A percentile compares a stretch with the other conserved stretches of the same genome.
These are phyloP conservation scores for Bostrychus sinensis DNA, from an alignment of 2,113 vertebrate species.

Conservation along the genomic window DNA sequence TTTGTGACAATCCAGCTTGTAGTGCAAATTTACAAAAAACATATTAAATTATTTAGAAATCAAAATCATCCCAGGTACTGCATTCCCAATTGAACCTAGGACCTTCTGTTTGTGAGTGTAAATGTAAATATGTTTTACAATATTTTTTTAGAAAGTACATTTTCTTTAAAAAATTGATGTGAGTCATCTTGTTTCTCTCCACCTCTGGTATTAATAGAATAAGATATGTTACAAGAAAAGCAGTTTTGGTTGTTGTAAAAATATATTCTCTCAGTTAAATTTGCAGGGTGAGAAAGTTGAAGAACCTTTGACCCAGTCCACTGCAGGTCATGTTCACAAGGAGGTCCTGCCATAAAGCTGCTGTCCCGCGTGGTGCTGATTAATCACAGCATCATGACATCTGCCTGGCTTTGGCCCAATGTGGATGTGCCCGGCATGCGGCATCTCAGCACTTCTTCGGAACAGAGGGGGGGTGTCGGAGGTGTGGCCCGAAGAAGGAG, in stretches of 20 bases:
- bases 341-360: constrained; percentile 36
- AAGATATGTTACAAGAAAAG: background rate
- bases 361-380: constrained; percentile 57
- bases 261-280: background rate
- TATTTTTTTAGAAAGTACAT: too few species aligned
- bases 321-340: constrained; percentile 51
- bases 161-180: too few species aligned
- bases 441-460: constrained; percentile 68
- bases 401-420: constrained; percentile 59
- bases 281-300: constrained; percentile 16
- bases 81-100: too few species aligned
- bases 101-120: too few species aligned
- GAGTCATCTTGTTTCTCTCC: background rate
- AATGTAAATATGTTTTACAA: too few species aligned
- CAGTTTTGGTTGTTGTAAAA: background rate
- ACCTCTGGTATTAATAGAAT: background rate
- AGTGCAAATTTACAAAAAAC: too few species aligned
- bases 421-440: constrained; percentile 65
- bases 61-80: too few species aligned
- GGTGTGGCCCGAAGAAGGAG: constrained; percentile 26
- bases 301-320: constrained; percentile 44
- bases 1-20: too few species aligned
- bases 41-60: too few species aligned
- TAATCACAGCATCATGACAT: constrained; percentile 64
- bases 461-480: constrained; percentile 13